Evolutionary conservation across 2,888 invertebrate species (phyloP), one percentile per base, ranked within the genome.

Genomic region (Meteorus colon): DNA sequence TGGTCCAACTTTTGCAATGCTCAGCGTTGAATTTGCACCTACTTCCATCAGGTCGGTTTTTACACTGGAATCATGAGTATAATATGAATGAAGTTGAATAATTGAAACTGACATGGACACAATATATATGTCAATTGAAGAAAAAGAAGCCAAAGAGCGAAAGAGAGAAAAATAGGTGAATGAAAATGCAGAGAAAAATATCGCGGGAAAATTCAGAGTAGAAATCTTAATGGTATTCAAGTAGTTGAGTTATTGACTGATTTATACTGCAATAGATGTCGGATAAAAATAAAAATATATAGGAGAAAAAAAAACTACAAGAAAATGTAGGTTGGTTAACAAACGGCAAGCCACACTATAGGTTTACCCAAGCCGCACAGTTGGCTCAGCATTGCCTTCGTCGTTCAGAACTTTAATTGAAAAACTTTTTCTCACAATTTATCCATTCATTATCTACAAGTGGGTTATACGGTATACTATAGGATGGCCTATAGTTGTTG

Each of bases 21-120:
- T 90, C 79, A 91, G 89, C 78, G 90, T 90, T 81, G 91, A 91
- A 86, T 90, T 90, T 78, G 91, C 91, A 68, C 91, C 90, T 80
- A 90, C 90, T 80, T 90, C 90, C 87, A 90, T 90, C 82, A 91
- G 86, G 83, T 91, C 90, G 71, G 91, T 91, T 86, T 90, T 90
- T 76, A 91, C 91, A 81, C 91, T 91, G 85, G 27, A 84, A 83
- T 68, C 75, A 77, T 76, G 71, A 75, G 60, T 68, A 78, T 27
- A 77, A 76, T 51, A 59, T 77, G 76, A 77, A 70, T 68, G 27
- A 68, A 51, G 75, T 65, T 77, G 4, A 12, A 12, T 10, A 41
- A 41, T 41, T 34, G 8, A 12, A 41, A 41, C 4, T 41, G 12
- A 41, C 8, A 41, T 41, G 12, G 8, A 41, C 12, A 41, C 41